These are phyloP conservation scores for Drosophila baimaii DNA, from an alignment of 1,140 invertebrate genomes.

Conservation along the genomic window DNA sequence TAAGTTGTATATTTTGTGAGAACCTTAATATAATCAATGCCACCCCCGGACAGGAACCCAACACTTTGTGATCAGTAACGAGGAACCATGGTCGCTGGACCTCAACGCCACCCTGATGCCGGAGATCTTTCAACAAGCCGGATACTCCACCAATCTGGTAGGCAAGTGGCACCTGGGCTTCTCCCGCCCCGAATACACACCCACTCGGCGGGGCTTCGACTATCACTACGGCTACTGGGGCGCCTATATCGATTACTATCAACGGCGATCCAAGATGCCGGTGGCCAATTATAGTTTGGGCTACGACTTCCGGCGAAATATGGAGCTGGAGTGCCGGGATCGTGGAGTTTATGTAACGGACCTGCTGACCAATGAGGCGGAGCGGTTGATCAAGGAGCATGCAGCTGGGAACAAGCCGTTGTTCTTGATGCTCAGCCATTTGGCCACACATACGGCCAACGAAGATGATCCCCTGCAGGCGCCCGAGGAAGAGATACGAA, in stretches of 20 bases:
- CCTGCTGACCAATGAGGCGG: constrained; percentile 90
- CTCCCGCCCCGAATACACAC: constrained; percentile 89
- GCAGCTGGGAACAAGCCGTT: constrained; percentile 86
- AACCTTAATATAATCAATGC: not conserved
- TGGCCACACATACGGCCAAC: constrained; percentile 91
- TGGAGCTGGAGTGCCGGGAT: constrained; percentile 86
- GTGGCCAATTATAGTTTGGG: constrained; percentile 86
- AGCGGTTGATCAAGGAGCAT: constrained; percentile 89
- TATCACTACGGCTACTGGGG: constrained; percentile 93
- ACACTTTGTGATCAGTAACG: constrained; percentile 90
- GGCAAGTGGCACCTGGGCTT: constrained; percentile 97
- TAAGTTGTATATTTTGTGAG: constrained; percentile 71
- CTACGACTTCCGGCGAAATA: constrained; percentile 89
- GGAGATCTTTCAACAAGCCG: constrained; percentile 89
- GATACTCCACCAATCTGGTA: constrained; percentile 92
- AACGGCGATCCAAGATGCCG: constrained; percentile 87
- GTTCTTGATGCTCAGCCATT: constrained; percentile 92
- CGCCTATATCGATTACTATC: constrained; percentile 93
- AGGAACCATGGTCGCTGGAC: constrained; percentile 90
- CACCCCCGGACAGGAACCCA: constrained; percentile 90
- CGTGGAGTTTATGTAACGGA: constrained; percentile 91
- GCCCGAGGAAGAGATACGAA: constrained; percentile 89
- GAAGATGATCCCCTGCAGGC: constrained; percentile 90
- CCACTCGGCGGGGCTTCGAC: constrained; percentile 92
- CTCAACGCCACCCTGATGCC: constrained; percentile 90